Evolutionary conservation across 1,140 invertebrate genomes (phyloP), one percentile per base, ranked within the genome.

Genomic region (Cydia pomonella): DNA sequence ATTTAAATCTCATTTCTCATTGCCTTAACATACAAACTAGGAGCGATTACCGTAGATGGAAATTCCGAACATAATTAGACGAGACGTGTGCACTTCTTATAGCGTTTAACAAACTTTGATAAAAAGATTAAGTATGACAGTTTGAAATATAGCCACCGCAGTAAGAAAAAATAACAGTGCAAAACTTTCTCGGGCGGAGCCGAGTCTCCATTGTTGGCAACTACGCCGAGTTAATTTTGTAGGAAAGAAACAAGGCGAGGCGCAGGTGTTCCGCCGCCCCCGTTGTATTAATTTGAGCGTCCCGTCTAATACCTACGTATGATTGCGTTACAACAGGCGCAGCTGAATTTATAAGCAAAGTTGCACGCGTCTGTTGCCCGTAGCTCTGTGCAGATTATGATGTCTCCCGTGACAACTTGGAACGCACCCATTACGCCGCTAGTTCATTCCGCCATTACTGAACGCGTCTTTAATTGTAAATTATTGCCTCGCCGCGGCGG

Each of bases 121-220:
- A 93, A 92, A 93, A 91, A 93, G 91, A 93, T 93, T 93, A 93
- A 92, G 82, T 92, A 90, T 91, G 91, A 91, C 91, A 93, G 86
- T 93, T 91, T 92, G 91, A 93, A 93, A 93, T 93, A 93, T 93
- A 85, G 91, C 90, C 85, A 82, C 87, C 84, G 88, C 83, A 87
- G 85, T 83, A 80, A 83, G 80, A 79, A 82, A 89, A 87, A 91
- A 91, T 84, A 88, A 89, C 84, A 84, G 84, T 80, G 83, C 86
- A 89, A 87, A 89, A 89, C 74, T 90, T 87, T 84, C 78, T 79
- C 85, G 82, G 83, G 83, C 81, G 79, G 75, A 77, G 79, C 77
- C 25, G 73, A 76, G 80, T 80, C 84, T 84, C 88, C 88, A 90
- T 91, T 91, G 89, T 91, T 89, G 87, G 84, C 81, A 84, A 84